Percentiles rank a stretch among this genome's conserved stretches.
Evolutionary conservation across 2,113 vertebrate genomes (phyloP).

Genomic region (Climacteris rufus): DNA sequence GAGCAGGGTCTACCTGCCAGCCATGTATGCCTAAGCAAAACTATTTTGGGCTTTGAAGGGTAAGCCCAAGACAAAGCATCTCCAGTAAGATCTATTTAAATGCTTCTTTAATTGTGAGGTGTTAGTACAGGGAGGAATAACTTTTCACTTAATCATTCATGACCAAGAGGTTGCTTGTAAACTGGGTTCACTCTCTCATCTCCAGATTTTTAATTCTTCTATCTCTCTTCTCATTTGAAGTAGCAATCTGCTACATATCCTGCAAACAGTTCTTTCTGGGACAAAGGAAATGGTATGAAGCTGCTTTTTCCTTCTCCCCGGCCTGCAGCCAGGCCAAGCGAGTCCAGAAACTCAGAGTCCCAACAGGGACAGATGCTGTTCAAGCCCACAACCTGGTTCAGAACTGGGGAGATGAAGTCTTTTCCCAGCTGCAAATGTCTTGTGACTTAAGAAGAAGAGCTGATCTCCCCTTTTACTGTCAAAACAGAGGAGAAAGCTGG

Average conservation of each 20-base stretch:
- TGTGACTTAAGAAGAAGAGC: background rate
- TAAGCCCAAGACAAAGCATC: background rate
- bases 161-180: conserved; percentile 36
- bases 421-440: background rate
- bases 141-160: conserved; percentile 50
- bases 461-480: background rate
- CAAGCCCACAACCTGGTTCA: background rate
- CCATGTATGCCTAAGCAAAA: background rate
- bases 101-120: conserved; percentile 12
- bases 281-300: conserved; percentile 47
- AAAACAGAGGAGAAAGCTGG: background rate
- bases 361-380: background rate
- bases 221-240: background rate
- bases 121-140: background rate
- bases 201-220: conserved; percentile 11
- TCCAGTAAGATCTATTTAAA: conserved; percentile 2
- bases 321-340: background rate
- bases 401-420: background rate
- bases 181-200: conserved; percentile 8
- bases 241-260: conserved; percentile 49
- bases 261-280: conserved; percentile 19
- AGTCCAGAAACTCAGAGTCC: background rate
- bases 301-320: conserved; percentile 8
- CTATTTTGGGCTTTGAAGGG: background rate
- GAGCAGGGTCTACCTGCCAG: background rate